Conservation (phyloP, 2,113 vertebrate species). For the Pluvialis apricaria region DNA sequence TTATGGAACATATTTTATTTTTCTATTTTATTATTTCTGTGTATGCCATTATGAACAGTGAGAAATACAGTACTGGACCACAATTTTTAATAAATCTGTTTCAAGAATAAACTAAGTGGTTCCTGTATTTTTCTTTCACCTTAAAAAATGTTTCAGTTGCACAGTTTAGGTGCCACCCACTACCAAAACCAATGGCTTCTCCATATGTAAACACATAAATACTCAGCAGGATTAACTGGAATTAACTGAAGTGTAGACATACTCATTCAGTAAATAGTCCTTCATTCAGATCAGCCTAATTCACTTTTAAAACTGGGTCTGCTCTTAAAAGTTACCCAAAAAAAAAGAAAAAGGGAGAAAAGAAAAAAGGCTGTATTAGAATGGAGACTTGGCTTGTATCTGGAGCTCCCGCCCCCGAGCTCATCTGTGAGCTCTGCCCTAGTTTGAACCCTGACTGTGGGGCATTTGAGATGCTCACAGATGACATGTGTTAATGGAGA, state of each 20-base stretch:
- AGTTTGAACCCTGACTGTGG: background rate
- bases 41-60: background rate
- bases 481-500: background rate
- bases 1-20: background rate
- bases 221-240: background rate
- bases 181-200: background rate
- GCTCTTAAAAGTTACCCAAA: background rate
- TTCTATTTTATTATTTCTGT: background rate
- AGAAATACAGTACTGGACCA: background rate
- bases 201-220: background rate
- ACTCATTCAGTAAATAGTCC: background rate
- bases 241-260: background rate
- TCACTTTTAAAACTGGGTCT: background rate
- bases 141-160: background rate
- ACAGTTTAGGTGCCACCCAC: background rate
- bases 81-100: background rate
- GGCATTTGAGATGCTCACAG: background rate
- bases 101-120: background rate
- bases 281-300: background rate
- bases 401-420: rapidly evolving
- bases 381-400: background rate
- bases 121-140: background rate
- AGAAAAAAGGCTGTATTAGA: background rate
- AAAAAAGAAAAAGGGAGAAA: background rate
- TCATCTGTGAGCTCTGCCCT: background rate